Base-by-base conservation (phyloP, 1,140 invertebrate genomes). In the Anastrepha ludens region DNA sequence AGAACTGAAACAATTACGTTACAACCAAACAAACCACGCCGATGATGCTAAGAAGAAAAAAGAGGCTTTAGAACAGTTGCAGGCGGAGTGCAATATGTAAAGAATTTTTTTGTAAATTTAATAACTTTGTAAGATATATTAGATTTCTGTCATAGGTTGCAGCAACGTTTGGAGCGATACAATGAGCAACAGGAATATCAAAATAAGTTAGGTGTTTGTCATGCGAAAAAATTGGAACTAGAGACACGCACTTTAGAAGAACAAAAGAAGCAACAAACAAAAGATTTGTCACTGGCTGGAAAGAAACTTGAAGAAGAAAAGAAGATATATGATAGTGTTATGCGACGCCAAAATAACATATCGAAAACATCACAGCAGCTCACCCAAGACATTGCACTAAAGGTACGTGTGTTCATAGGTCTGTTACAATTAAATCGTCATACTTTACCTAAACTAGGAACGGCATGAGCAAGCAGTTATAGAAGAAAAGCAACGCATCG, bases 1-100 rank as follows among this genome's bases (percentile, higher is more conserved):
- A 3, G 90, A 94, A 60, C 90, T 97, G n/a, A 96, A 95, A 86
- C 89, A 94, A 41, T 91, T 93, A 59, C 93, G 95, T 88, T 78
- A 89, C 15, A 88, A 93, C 15, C 94, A 96, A 59, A 91, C 93
- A 62, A 90, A 89, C 13, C 47, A 78, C 3, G 62, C 88, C 17
- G 17, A 60, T 15, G 87, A 89, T 1, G 78, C 89, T 6, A 89
- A 89, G 39, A 89, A 88, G 50, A 88, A 90, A 11, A 89, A 89
- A 11, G 87, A 89, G 0, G 89, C 89, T 70, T 86, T 92, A 41
- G 86, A 85, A 15, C 74, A 81, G 8, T 55, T 81, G 47, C 74
- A 81, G 58, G 4, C 2, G 4, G 29, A 64, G 8, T 47, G 90
- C 93, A 89, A 89, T 94, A 70, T 87, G 95, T 96, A 13, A 94